Base-by-base conservation (phyloP, 2,797 vertebrate species). In the Takifugu ocellatus region DNA sequence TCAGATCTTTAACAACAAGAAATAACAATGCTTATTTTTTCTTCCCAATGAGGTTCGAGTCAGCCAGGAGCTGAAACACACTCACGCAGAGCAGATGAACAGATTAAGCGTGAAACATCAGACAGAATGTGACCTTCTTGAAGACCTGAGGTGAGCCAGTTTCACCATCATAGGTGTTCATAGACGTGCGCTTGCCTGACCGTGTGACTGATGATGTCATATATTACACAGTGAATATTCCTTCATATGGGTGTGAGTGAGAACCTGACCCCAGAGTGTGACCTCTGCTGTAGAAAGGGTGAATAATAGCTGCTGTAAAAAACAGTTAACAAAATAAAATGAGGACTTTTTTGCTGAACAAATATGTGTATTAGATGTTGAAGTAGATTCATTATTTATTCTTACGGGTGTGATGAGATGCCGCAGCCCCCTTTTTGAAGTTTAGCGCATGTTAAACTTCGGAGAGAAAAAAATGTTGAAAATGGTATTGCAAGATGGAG, bases 61-160 rank as follows among this genome's bases (percentile, higher is more conserved):
- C 80, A 96, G 93, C 78, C 96, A 98, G 88, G 95, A 97, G 89
- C 90, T 98, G 83, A 98, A 95, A 83, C 95, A 96, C 84, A 92
- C 91, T 73, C 95, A 98, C 39, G 82, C 91, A 36, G 96, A 98
- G 78, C 96, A 98, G 93, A 90, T 94, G 90, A 94, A 87, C 90
- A 93, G 93, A 77, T 90, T 98, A 79, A 93, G 97, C 83, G 85
- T 94, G 81, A 98, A 98, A 84, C 96, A 98, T 81, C 96, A 98
- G 86, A 90, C 94, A 59, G 96, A 98, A 85, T 97, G 94, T 83
- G 96, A 98, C 74, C 93, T 98, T 56, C 92, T 98, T 63, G 96
- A 98, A 78, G 96, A 98, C 82, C 92, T 98, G 88, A 97, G 96
- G 96, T 98, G 92, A 93, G 92, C 6, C 44, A 21, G 8, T 36